Base-by-base conservation (phyloP, 2,797 vertebrate genomes). In the Sus cebifrons region DNA sequence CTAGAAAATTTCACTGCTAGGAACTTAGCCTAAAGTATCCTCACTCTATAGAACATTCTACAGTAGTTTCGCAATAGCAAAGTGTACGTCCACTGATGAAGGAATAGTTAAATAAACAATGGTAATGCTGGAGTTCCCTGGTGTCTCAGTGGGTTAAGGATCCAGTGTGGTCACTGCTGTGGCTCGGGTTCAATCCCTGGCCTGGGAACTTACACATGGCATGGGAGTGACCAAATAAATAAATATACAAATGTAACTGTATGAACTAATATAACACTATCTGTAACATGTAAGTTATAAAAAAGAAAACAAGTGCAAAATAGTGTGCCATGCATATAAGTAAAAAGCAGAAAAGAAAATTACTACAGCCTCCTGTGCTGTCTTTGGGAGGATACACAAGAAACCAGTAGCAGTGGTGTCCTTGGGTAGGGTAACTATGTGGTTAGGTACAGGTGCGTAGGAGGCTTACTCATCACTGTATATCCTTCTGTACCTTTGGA, bases 1-100 rank as follows among this genome's bases (percentile, higher is more conserved):
- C 27, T 93, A 62, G 16, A 91, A 95, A 92, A 92, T 49, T 73
- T n/a, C 17, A 82, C 20, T 52, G 49, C 25, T 65, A 52, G 58
- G 68, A 94, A 83, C 29, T 78, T 54, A 65, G 68, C 64, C 84
- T 44, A 49, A 8, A 29, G 70, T 49, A 67, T 16, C 36, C 18
- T 54, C 83, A 36, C 11, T 36, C 29, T 17, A 40, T 27, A 15
- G 67, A 68, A 73, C 36, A 77, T 20, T 82, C n/a, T 65, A 87
- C 0, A 85, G 73, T 20, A 93, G 2, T n/a, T 94, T 36, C 74
- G 6, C 77, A 78, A 82, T 0, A 92, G 83, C 15, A 27, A 73
- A 60, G 7, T 17, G 3, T 12, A 52, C 17, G 32, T 73, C 49
- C 64, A 64, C 13, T n/a, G 44, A 62, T 2, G 54, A 40, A 13